Evolutionary conservation across 2,113 vertebrate genomes (phyloP), one percentile per base, ranked within the genome.

Genomic region (Lepus timidus): DNA sequence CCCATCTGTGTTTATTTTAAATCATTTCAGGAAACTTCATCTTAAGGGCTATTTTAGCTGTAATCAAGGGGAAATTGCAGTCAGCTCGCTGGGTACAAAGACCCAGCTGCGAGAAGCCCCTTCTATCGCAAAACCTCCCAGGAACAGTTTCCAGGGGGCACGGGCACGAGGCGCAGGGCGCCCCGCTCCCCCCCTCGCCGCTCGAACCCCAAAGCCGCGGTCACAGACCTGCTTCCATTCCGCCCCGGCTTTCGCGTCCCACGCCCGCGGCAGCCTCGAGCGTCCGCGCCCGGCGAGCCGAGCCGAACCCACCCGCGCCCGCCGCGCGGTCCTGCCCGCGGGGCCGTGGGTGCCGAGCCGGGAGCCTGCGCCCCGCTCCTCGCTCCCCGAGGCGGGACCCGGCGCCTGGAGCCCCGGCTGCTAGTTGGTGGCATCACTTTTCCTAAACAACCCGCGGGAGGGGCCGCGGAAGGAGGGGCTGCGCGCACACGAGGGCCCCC

Each of bases 211-310:
- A 78, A 88, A 81, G 97, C 70, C 89, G 86, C 76, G 70, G 58
- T 65, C 82, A 98, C 98, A 94, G 98, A 98, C 98, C 98, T 98
- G 98, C 94, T 98, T 97, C 98, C 98, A 98, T 98, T 97, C 80
- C 97, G 98, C 94, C 97, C 97, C 67, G 95, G 96, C 90, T 86
- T 97, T 97, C 89, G 98, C 98, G 97, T 98, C 97, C 98, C 98
- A 97, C 97, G 80, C 90, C 94, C 97, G 78, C 97, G 95, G 96
- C 96, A 91, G 97, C 98, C 97, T 96, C 39, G 78, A 97, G 22
- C 90, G 4, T 20, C 79, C 36, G 88, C 90, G 94, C 93, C 58
- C 62, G 27, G n/a, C 75, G 78, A 44, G 55, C 90, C 58, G 73
- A 70, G 75, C 95, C 91, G 95, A 76, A 85, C 33, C 49, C 73